Evolutionary conservation across 2,888 invertebrate genomes (phyloP), one percentile per base, ranked within the genome.

Genomic region (Epinotia bilunana): DNA sequence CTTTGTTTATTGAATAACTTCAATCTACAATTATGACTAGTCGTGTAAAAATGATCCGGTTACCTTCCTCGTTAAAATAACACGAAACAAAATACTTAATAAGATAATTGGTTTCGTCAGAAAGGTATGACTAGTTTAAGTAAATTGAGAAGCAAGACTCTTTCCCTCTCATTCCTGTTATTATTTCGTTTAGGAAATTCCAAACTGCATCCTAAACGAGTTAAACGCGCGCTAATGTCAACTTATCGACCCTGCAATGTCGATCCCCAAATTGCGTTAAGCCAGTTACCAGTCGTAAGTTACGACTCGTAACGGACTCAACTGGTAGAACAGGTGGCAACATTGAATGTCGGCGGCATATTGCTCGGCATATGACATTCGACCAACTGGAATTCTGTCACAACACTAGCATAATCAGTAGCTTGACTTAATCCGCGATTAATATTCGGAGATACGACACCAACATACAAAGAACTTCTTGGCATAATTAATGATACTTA

Each of bases 331-430:
- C 80, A 80, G 80, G 81, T 82, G 84, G 83, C 84, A 83, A 84
- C 86, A 84, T 67, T 69, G 64, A 80, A 80, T 78, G 81, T 78
- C 78, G 82, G 84, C 85, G 82, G 82, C 84, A 86, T 85, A 79
- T 78, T 77, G 76, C 77, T 74, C 76, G 77, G 64, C 77, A 69
- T 67, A 72, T 81, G 81, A 81, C 83, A 83, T 82, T 83, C 79
- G 81, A 77, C 78, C 81, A 83, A 88, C 86, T 85, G 86, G 87
- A 86, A 85, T 88, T 84, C 82, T 85, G 84, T 79, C 83, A 82
- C 69, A 69, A 58, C 23, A 46, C 23, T 46, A 12, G 23, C 46
- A 46, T 46, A 58, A 69, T 46, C 69, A 58, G 69, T 69, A 69
- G 11, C 12, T 69, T 46, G 28, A 69, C 69, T 69, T 20, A 5